Conservation (phyloP, 2,113 vertebrate genomes). For the Murina feae region DNA sequence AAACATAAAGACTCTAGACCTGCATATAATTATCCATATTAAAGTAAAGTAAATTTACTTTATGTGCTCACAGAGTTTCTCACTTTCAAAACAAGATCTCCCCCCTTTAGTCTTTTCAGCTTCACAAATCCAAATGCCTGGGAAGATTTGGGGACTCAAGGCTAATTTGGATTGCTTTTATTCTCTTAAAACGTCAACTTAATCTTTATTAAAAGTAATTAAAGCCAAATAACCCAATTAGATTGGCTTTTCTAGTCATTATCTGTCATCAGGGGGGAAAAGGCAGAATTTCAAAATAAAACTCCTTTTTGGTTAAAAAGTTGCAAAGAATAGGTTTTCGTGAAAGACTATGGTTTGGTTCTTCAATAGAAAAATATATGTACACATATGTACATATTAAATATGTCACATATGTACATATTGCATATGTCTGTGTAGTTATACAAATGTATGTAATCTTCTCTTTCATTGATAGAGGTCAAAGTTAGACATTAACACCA, state of each 20-base stretch:
- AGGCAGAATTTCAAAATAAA: not conserved
- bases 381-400: too few relatives aligned
- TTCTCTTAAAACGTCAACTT: conserved; percentile 41
- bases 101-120: not conserved
- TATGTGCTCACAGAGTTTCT: conserved; percentile 56
- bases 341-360: not conserved
- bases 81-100: conserved; percentile 53
- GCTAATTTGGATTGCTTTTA: conserved; percentile 19
- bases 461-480: not conserved
- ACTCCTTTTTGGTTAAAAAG: not conserved
- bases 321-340: not conserved
- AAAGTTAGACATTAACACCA: not conserved
- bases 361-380: not conserved
- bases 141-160: not conserved
- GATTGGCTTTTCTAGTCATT: not conserved
- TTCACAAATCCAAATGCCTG: conserved; percentile 26
- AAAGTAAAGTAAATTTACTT: conserved; percentile 75
- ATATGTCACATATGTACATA: not conserved
- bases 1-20: conserved; percentile 71
- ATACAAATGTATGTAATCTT: not conserved
- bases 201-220: not conserved
- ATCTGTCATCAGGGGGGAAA: not conserved
- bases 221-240: conserved; percentile 18
- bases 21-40: conserved; percentile 70
- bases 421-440: not conserved